Evolutionary conservation across 2,113 vertebrate genomes (phyloP), one percentile per base, ranked within the genome.

Genomic region (Gnathonemus echidnorhynchus): DNA sequence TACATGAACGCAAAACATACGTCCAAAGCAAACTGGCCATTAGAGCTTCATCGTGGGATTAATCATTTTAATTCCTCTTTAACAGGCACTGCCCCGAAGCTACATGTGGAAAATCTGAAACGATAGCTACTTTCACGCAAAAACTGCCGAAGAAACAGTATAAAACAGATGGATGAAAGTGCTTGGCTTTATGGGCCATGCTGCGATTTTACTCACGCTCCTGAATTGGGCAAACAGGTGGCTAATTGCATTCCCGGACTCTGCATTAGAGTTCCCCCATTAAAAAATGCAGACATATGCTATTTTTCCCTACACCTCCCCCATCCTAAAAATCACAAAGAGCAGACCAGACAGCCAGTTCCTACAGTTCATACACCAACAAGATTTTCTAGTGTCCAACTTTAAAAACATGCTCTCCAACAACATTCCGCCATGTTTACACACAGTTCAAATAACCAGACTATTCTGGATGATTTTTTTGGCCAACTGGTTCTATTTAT

Each of bases 241-340:
- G 50, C 52, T 83, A 89, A 83, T 89, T 70, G 21, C 74, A 89
- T 52, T 77, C 88, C 62, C 24, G 74, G 31, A 56, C 27, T 56
- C 31, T 45, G 15, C 27, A 39, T 15, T 74, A 83, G 49, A 21
- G 45, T 66, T 17, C 1, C 9, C 48, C n/a, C n/a, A 70, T 52
- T 42, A 49, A 35, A 74, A 50, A 86, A 74, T 77, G n/a, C n/a
- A 31, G 42, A 46, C 45, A 80, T 19, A 45, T 15, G 19, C 5
- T 62, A 31, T 56, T 62, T 27, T 45, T 27, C 39, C 53, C 15
- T 46, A 35, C 42, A 21, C 8, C 42, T 21, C 58, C 56, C 17
- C 87, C 87, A 70, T 3, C 42, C 45, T 45, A 49, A 27, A 87
- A 48, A 52, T 49, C 52, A 58, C 85, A 50, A 24, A 24, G 46